Evolutionary conservation across 2,797 vertebrate genomes (phyloP).

Genomic region (Tangara arthus): DNA sequence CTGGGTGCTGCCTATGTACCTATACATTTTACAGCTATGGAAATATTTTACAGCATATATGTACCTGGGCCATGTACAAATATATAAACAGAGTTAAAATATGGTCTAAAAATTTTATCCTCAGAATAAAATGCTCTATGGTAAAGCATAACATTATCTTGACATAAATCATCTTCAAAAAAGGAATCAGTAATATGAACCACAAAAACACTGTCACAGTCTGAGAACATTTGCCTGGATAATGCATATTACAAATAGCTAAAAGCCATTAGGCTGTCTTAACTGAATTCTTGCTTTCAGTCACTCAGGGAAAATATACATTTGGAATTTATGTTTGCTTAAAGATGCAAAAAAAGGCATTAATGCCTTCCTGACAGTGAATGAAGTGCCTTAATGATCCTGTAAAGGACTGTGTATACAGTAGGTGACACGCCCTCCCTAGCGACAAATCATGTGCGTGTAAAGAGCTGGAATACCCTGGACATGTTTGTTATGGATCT

Average conservation of each 20-base stretch:
- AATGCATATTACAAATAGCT: background rate
- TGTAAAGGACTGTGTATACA: background rate
- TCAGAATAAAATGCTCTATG: background rate
- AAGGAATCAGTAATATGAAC: background rate
- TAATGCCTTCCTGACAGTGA: rapidly evolving
- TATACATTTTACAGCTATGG: background rate
- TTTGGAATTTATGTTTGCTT: background rate
- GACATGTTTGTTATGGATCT: background rate
- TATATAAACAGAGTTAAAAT: background rate
- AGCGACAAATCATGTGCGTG: background rate
- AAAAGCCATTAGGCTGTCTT: background rate
- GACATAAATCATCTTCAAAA: background rate
- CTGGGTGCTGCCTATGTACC: rapidly evolving
- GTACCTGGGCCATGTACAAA: background rate
- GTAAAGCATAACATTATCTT: background rate
- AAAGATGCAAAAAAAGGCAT: background rate
- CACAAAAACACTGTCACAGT: background rate
- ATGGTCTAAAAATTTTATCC: background rate
- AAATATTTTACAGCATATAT: background rate
- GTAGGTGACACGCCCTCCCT: background rate
- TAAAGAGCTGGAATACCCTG: background rate
- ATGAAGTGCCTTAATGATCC: background rate
- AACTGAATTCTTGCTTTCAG: background rate
- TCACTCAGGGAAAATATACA: background rate
- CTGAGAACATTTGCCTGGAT: background rate